phyloP scores from a whole-genome alignment of 2,113 vertebrate species.

The Nannobrachium achirus region DNA sequence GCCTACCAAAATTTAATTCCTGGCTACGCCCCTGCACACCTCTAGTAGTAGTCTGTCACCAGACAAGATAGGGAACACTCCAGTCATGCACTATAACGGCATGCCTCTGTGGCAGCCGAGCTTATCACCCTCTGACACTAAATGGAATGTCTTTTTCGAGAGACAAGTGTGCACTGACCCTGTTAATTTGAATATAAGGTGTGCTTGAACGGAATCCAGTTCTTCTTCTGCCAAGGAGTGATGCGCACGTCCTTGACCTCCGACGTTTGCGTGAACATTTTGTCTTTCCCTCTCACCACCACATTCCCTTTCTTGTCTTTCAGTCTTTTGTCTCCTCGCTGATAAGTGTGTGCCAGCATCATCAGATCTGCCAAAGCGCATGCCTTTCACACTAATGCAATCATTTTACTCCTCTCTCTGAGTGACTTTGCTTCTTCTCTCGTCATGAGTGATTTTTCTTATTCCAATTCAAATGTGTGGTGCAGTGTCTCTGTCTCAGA shows the following conservation, averaged over 20 bases:
- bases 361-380: conserved; percentile 47
- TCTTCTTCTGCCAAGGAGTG: conserved; percentile 34
- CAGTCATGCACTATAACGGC: conserved; percentile 32
- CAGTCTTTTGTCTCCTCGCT: conserved; percentile 18
- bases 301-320: conserved; percentile 16
- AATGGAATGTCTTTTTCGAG: conserved; percentile 54
- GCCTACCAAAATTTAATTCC: too few relatives aligned
- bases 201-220: conserved; percentile 33
- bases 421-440: conserved; percentile 26
- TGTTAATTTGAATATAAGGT: conserved; percentile 55
- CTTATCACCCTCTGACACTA: conserved; percentile 52
- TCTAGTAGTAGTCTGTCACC: conserved; percentile 26
- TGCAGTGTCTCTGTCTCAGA: conserved; percentile 47
- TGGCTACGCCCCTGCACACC: conserved; percentile 21
- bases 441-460: conserved; percentile 42
- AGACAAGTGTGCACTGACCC: conserved; percentile 44
- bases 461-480: conserved; percentile 32
- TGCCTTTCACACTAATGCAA: conserved; percentile 49
- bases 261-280: conserved; percentile 64
- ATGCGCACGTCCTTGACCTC: conserved; percentile 60
- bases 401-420: conserved; percentile 25
- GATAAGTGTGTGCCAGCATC: conserved; percentile 36
- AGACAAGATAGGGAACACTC: conserved; percentile 39
- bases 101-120: conserved; percentile 49
- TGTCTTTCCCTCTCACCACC: conserved; percentile 29